Evolutionary conservation across 2,888 invertebrate species (phyloP).

Genomic region (Stratiomys singularior): DNA sequence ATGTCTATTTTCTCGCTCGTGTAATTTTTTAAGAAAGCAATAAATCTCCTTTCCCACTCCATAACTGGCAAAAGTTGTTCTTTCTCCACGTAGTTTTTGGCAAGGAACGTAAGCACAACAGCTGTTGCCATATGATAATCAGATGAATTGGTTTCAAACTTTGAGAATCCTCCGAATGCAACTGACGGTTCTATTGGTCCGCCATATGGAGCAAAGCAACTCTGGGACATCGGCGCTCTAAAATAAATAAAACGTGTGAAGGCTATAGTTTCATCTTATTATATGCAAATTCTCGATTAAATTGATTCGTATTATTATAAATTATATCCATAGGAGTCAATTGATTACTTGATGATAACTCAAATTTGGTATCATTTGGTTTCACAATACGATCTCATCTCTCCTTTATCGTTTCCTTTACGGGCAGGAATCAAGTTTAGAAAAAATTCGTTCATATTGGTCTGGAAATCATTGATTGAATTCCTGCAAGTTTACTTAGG

Average conservation of each 20-base stretch:
- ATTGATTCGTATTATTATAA: not conserved
- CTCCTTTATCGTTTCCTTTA: no score
- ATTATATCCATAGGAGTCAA: not conserved
- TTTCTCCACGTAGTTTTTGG: slow-evolving; percentile 75
- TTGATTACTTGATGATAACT: not conserved
- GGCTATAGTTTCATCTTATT: no score
- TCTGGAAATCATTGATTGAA: no score
- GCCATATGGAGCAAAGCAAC: slow-evolving; percentile 85
- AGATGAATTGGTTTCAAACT: slow-evolving; percentile 66
- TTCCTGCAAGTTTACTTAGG: no score
- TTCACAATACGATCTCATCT: no score
- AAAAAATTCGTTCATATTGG: no score
- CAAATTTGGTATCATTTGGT: no score
- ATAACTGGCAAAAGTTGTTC: slow-evolving; percentile 70
- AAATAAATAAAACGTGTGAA: slow-evolving; percentile 60
- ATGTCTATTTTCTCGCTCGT: slow-evolving; percentile 70
- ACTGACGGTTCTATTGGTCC: slow-evolving; percentile 89
- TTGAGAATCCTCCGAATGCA: slow-evolving; percentile 82
- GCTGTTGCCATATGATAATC: slow-evolving; percentile 72
- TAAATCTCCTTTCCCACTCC: slow-evolving; percentile 81
- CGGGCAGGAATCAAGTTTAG: no score
- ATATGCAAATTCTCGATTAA: not conserved
- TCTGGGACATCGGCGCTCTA: slow-evolving; percentile 6
- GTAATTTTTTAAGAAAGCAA: slow-evolving; percentile 74
- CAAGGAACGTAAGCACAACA: slow-evolving; percentile 81